Percentiles rank a stretch among this genome's conserved stretches.
phyloP scores from a whole-genome alignment of 2,113 vertebrate species.

The Phocoena sinus region DNA sequence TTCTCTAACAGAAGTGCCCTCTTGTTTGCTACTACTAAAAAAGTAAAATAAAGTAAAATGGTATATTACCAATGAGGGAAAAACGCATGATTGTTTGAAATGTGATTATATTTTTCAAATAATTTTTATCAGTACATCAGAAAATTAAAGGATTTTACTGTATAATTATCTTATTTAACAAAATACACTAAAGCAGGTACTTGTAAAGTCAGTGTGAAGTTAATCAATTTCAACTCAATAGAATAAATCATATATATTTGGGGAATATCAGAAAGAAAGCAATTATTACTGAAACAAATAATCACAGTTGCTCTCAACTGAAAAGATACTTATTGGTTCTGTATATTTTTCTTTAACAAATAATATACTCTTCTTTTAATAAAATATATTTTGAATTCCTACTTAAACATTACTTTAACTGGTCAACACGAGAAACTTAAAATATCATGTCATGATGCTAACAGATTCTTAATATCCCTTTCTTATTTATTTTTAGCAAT shows the following conservation, averaged over 20 bases:
- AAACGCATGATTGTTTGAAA: not conserved
- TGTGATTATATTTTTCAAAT: not conserved
- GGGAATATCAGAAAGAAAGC: not conserved
- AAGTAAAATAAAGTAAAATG: not conserved
- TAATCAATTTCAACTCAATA: constrained; percentile 23
- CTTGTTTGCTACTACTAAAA: not conserved
- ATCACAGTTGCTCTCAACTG: constrained; percentile 6
- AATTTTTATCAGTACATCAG: not conserved
- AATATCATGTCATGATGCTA: not conserved
- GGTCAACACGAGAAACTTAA: constrained; percentile 18
- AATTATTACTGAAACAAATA: constrained; percentile 20
- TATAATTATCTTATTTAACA: constrained; percentile 41
- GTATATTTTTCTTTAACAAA: constrained; percentile 5
- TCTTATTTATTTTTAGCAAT: not conserved
- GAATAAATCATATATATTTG: not conserved
- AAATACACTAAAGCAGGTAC: constrained; percentile 20
- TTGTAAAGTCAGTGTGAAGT: not conserved
- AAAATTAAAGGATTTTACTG: constrained; percentile 25
- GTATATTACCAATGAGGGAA: not conserved
- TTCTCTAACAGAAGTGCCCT: not conserved
- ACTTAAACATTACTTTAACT: constrained; percentile 19
- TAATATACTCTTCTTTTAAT: not conserved
- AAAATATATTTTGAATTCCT: constrained; percentile 15
- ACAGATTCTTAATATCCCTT: not conserved
- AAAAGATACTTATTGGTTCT: not conserved